Base-by-base conservation (phyloP, 2,113 vertebrate species). In the Acanthisitta chloris region DNA sequence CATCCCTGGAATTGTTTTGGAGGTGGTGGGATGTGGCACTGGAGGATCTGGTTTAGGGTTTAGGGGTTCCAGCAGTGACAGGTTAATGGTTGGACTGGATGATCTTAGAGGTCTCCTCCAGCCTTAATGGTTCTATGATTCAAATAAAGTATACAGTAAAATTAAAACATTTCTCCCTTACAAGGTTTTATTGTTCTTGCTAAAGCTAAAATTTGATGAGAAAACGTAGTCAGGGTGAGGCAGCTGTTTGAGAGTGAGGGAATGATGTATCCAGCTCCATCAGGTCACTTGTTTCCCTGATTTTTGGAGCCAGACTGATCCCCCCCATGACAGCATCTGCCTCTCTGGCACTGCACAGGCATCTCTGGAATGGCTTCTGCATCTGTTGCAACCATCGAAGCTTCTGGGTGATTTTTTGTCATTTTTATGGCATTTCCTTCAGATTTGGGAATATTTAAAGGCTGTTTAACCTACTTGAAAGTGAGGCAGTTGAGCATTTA, bases 291-390 rank as follows among this genome's bases (percentile, higher is more conserved):
- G 8, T 52, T 92, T 96, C 62, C 34, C 45, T 3, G 2, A 58
- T 80, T 79, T 52, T 34, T 51, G 93, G 86, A 92, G 78, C 31
- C 77, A 81, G 81, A 64, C 59, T 48, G 74, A 62, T 77, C 52
- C 31, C 69, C 46, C 89, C 81, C 77, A 72, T 67, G 64, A 38
- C 51, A 83, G 89, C 96, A 95, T 95, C 96, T 97, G 94, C 77
- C 92, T 79, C 62, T 82, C 94, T 97, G 96, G 96, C 94, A 84
- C 17, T 43, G 70, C 92, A 36, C 1, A 4, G 45, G 62, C 89
- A 40, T 49, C 57, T 87, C 55, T 73, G 96, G 83, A 79, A 23
- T 64, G 79, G 57, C 85, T 94, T 70, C 82, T 89, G 85, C 54
- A 15, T 80, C 78, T 74, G 7, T 92, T 24, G 10, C 77, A 91